Percentiles rank a stretch among this genome's conserved stretches.
These are phyloP conservation scores for Harpagifer antarcticus DNA, from an alignment of 2,797 vertebrate genomes.

Conservation along the genomic window DNA sequence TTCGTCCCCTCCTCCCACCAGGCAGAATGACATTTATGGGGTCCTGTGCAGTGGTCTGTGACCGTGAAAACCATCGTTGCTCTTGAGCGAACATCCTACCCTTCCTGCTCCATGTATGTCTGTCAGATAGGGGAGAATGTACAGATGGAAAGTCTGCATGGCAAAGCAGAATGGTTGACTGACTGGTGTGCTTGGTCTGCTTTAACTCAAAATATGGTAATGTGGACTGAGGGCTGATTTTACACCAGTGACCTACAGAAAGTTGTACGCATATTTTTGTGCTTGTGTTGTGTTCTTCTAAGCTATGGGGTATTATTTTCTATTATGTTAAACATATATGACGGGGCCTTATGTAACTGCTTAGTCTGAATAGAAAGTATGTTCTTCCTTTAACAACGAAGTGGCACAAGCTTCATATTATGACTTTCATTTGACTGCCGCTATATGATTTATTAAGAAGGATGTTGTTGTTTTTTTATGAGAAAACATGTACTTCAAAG, in stretches of 20 bases:
- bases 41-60: slow-evolving; percentile 68
- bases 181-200: slow-evolving; percentile 39
- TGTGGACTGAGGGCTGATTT: slow-evolving; percentile 44
- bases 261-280: slow-evolving; percentile 9
- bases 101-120: slow-evolving; percentile 56
- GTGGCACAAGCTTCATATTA: background rate
- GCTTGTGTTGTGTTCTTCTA: slow-evolving; percentile 6
- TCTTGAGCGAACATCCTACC: slow-evolving; percentile 59
- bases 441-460: slow-evolving; percentile 50
- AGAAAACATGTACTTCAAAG: slow-evolving; percentile 65
- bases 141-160: slow-evolving; percentile 47
- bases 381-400: background rate
- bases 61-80: slow-evolving; percentile 70
- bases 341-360: no score
- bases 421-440: background rate
- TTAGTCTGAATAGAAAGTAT: no score
- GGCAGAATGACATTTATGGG: slow-evolving; percentile 77
- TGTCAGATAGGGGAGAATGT: slow-evolving; percentile 52
- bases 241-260: slow-evolving; percentile 24
- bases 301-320: background rate
- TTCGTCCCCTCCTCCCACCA: slow-evolving; percentile 47
- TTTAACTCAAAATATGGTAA: slow-evolving; percentile 51
- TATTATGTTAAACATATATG: background rate
- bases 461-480: slow-evolving; percentile 21
- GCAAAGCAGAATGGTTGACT: slow-evolving; percentile 40